Evolutionary conservation across 2,888 invertebrate genomes (phyloP).

Genomic region (Nomada fabriciana): DNA sequence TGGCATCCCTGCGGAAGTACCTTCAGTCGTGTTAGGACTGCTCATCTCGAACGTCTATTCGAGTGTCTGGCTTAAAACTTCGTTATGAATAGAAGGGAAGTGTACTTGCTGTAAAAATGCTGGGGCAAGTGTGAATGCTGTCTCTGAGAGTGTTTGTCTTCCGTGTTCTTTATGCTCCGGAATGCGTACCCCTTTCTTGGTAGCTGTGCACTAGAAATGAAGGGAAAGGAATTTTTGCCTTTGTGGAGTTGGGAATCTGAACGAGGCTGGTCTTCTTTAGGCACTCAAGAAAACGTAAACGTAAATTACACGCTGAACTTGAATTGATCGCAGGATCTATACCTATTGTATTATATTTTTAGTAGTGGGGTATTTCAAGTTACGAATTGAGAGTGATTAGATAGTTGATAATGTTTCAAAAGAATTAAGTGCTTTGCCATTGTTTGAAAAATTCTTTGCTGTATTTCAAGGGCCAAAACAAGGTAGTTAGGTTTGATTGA

Average conservation of each 20-base stretch:
- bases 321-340: too few species aligned
- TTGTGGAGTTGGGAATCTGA: background rate
- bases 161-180: background rate
- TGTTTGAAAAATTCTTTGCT: too few species aligned
- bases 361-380: too few species aligned
- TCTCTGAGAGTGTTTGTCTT: slow-evolving; percentile 8
- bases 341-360: too few species aligned
- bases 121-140: background rate
- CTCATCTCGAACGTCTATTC: slow-evolving; percentile 23
- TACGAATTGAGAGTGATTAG: too few species aligned
- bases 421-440: too few species aligned
- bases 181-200: background rate
- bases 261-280: background rate
- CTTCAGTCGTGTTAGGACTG: slow-evolving; percentile 20
- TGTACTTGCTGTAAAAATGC: slow-evolving; percentile 11
- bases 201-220: background rate
- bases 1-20: slow-evolving; percentile 11
- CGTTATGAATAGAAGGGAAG: slow-evolving; percentile 12
- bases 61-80: slow-evolving; percentile 23
- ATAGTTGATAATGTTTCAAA: too few species aligned
- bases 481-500: too few species aligned
- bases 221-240: background rate
- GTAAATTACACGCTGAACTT: too few species aligned
- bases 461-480: too few species aligned
- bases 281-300: too few species aligned